Conservation (phyloP, 2,888 invertebrate genomes). For the Pherbina coryleti region DNA sequence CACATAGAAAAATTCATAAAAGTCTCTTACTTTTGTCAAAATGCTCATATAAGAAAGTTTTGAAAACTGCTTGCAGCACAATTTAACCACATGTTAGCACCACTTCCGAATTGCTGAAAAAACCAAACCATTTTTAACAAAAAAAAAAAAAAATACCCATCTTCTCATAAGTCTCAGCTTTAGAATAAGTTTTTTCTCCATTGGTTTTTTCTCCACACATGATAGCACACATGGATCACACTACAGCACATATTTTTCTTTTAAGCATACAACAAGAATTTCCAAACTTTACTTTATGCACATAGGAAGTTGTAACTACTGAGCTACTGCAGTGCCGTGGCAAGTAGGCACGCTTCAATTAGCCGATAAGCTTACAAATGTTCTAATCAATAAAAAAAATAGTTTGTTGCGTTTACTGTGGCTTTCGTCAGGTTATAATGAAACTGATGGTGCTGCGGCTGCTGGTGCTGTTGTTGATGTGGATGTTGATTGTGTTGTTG, state of each 20-base stretch:
- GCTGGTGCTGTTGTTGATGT: conserved; percentile 51
- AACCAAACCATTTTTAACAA: too few species aligned
- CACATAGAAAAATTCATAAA: too few species aligned
- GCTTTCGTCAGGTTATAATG: conserved; percentile 15
- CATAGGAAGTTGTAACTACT: background rate
- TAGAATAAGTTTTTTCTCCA: too few species aligned
- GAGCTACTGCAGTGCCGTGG: background rate
- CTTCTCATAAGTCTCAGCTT: too few species aligned
- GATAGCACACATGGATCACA: too few species aligned
- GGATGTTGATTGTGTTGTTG: conserved; percentile 16
- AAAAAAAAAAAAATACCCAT: too few species aligned
- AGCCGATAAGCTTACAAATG: background rate
- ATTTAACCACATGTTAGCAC: too few species aligned
- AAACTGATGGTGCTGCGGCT: background rate
- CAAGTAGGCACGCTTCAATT: background rate
- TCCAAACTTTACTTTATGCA: background rate
- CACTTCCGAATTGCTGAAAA: too few species aligned
- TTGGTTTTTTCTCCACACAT: too few species aligned
- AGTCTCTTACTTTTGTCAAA: too few species aligned
- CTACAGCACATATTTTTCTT: background rate
- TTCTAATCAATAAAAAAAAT: conserved; percentile 35
- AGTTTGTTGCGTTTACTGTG: conserved; percentile 27
- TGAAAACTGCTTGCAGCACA: too few species aligned
- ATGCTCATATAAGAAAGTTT: too few species aligned
- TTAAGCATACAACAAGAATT: background rate